These are phyloP conservation scores for Diaprepes abbreviatus DNA, from an alignment of 2,888 invertebrate species.

Conservation along the genomic window DNA sequence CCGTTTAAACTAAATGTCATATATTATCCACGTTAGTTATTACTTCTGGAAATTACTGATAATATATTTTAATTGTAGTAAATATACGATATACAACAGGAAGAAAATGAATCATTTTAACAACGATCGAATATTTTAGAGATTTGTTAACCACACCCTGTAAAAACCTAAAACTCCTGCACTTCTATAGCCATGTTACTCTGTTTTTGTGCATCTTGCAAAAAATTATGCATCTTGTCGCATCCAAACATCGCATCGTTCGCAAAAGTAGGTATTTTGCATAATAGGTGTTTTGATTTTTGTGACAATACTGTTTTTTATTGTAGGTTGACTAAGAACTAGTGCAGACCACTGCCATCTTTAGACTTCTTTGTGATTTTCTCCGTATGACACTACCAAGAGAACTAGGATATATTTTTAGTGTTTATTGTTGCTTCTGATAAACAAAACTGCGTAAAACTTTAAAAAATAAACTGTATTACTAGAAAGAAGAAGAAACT, in stretches of 20 bases:
- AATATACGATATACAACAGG: no score
- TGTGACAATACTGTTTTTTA: conserved; percentile 23
- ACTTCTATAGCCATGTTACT: conserved; percentile 20
- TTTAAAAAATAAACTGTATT: no score
- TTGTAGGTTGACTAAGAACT: conserved; percentile 39
- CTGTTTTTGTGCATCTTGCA: conserved; percentile 44
- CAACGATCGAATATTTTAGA: not conserved
- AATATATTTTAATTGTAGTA: no score
- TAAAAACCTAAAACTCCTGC: not conserved
- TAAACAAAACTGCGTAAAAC: no score
- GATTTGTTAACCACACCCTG: conserved; percentile 13
- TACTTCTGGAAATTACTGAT: no score
- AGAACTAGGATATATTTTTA: not conserved
- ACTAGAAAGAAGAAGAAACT: no score
- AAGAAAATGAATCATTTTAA: no score
- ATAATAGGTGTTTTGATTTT: not conserved
- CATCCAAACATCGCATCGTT: conserved; percentile 37
- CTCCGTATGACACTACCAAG: not conserved
- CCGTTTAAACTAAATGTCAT: no score
- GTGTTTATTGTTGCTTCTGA: not conserved
- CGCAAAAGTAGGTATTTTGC: conserved; percentile 30
- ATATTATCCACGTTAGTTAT: no score
- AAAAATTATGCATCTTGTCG: conserved; percentile 37
- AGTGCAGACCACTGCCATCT: conserved; percentile 27
- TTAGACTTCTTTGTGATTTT: conserved; percentile 18